These are phyloP conservation scores for Picus viridis DNA, from an alignment of 2,797 vertebrate genomes.

Conservation along the genomic window DNA sequence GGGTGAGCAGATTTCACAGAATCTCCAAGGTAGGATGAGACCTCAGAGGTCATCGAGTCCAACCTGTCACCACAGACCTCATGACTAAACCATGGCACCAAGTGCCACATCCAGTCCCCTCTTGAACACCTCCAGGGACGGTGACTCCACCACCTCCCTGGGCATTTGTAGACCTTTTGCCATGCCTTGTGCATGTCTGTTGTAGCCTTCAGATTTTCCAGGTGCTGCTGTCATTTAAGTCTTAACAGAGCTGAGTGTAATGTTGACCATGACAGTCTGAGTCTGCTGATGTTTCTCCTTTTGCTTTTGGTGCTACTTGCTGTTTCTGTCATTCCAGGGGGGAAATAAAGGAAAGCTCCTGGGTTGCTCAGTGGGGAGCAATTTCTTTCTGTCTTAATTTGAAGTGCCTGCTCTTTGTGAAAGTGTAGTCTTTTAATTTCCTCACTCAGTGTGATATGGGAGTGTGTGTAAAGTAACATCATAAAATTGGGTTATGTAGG, in stretches of 20 bases:
- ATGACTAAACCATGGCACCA: too few species aligned
- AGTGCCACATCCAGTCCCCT: too few species aligned
- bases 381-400: constrained; percentile 1
- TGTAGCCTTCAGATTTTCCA: constrained; percentile 14
- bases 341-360: neutral
- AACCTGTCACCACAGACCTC: too few species aligned
- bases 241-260: neutral
- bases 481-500: neutral
- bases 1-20: neutral
- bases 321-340: neutral
- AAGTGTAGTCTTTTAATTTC: constrained; percentile 7
- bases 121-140: too few species aligned
- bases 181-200: neutral
- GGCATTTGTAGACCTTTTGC: neutral
- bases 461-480: constrained; percentile 36
- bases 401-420: constrained; percentile 30
- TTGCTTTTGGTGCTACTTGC: neutral
- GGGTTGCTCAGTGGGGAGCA: neutral
- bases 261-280: neutral
- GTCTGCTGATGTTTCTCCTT: neutral
- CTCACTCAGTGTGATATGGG: neutral
- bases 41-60: too few species aligned
- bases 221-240: neutral
- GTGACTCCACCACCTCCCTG: too few species aligned
- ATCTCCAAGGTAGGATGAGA: too few species aligned